phyloP scores from a whole-genome alignment of 2,113 vertebrate genomes.

The Gobius niger region DNA sequence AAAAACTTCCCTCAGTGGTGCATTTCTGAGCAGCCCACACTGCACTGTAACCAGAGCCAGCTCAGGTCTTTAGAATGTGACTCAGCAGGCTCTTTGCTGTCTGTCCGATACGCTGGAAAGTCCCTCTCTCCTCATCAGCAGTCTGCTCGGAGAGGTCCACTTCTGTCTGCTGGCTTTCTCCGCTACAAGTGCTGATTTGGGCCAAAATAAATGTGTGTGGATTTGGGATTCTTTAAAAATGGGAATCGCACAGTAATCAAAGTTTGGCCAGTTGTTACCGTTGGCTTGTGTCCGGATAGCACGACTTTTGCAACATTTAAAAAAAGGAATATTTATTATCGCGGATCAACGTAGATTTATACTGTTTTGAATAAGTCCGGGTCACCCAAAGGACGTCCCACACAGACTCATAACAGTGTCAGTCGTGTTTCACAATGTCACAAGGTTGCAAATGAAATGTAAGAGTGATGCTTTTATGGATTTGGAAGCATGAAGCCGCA shows the following conservation, averaged over 20 bases:
- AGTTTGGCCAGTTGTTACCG: constrained; percentile 12
- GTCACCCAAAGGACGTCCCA: neutral
- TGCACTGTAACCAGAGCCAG: neutral
- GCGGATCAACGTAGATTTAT: neutral
- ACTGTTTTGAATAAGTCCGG: neutral
- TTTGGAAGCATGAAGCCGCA: too few relatives aligned
- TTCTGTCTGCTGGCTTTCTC: neutral
- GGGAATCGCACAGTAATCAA: neutral
- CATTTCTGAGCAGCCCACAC: neutral
- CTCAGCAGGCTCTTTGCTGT: neutral
- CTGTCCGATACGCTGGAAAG: constrained; percentile 10
- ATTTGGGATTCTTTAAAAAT: constrained; percentile 11
- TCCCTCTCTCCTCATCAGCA: neutral
- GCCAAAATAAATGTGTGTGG: neutral
- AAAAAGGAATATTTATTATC: neutral
- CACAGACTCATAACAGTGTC: neutral
- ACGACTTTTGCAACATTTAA: neutral
- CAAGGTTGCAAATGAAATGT: neutral
- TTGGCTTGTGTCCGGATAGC: constrained; percentile 12
- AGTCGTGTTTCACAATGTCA: neutral
- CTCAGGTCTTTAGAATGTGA: neutral
- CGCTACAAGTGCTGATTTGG: neutral
- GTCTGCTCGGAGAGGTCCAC: neutral
- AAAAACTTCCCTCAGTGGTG: neutral
- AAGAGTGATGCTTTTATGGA: neutral